A percentile compares a stretch with the other conserved stretches of the same genome.
These are phyloP conservation scores for Pristionchus japonicus DNA, from an alignment of 2,888 invertebrate species.

Conservation along the genomic window DNA sequence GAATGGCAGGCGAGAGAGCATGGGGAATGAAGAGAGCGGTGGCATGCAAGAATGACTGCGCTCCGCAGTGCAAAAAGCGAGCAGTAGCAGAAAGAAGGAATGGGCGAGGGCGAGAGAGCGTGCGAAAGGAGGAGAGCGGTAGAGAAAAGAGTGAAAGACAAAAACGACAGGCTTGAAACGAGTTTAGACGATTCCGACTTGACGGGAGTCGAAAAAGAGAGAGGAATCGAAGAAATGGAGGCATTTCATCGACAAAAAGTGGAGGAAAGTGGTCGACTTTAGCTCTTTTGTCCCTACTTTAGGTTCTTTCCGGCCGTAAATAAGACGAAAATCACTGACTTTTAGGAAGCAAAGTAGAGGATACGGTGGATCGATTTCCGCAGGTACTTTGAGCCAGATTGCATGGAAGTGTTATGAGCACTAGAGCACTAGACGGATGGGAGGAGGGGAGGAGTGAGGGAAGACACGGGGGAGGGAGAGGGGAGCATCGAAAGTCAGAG, in stretches of 20 bases:
- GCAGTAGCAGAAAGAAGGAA: not conserved
- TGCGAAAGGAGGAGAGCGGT: not conserved
- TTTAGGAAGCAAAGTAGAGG: not conserved
- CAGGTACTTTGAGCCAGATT: not conserved
- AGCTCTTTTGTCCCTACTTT: not conserved
- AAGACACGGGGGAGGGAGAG: not conserved
- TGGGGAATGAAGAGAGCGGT: no score
- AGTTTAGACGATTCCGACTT: not conserved
- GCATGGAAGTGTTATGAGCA: not conserved
- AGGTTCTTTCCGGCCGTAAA: not conserved
- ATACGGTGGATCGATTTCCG: not conserved
- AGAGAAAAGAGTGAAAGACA: not conserved
- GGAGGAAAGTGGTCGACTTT: not conserved
- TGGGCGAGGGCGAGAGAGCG: not conserved
- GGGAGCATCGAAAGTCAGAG: not conserved
- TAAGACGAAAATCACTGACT: not conserved
- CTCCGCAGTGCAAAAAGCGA: no score
- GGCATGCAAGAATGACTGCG: no score
- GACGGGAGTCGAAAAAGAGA: slow-evolving; percentile 1
- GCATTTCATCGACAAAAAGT: not conserved
- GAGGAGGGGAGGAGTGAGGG: not conserved
- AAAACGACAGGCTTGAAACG: slow-evolving; percentile 19
- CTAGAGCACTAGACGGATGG: not conserved
- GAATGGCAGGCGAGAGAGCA: not conserved
- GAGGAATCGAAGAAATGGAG: not conserved